Evolutionary conservation across 2,888 invertebrate species (phyloP), one percentile per base, ranked within the genome.

Genomic region (Oscheius myriophilus): DNA sequence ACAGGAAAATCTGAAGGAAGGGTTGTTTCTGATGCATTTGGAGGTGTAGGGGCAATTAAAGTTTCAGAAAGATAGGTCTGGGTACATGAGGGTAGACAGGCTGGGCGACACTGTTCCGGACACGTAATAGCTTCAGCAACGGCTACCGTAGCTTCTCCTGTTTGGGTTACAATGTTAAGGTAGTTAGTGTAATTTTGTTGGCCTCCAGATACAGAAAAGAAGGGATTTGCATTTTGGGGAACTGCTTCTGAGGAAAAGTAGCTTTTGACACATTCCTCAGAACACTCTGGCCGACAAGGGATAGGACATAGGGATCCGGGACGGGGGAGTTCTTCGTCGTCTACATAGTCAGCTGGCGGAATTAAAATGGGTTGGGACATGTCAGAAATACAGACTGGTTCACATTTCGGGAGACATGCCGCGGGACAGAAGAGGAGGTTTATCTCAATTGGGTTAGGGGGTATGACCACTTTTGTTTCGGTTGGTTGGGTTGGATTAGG

Each of bases 271-370:
- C 66, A 66, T 7, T 33, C 45, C 14, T 25, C 11, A 0, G 25
- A 14, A 39, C 66, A 66, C 7, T 46, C n/a, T 9, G 66, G 66
- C 1, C 66, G 25, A 57, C 66, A 66, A 7, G 66, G 66, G 33
- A 66, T 57, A 12, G 25, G 33, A 16, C 66, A 66, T 12, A 39
- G 41, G n/a, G 21, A 43, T 25, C 33, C 25, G 21, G 11, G 25
- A 26, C 21, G n/a, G 12, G 53, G 16, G 1, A 43, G 1, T 43
- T 49, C 58, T 1, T 46, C 49, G 39, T 39, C 33, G 9, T 65
- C 65, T 2, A 45, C 18, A 65, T 65, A 41, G n/a, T 33, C 23
- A n/a, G 21, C 4, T 1, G 49, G 12, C 1, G 7, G 18, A 23
- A 52, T 23, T 11, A 52, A 16, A 18, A 63, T 63, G 16, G 63